phyloP scores from a whole-genome alignment of 2,888 invertebrate species.

The Panorpa germanica region DNA sequence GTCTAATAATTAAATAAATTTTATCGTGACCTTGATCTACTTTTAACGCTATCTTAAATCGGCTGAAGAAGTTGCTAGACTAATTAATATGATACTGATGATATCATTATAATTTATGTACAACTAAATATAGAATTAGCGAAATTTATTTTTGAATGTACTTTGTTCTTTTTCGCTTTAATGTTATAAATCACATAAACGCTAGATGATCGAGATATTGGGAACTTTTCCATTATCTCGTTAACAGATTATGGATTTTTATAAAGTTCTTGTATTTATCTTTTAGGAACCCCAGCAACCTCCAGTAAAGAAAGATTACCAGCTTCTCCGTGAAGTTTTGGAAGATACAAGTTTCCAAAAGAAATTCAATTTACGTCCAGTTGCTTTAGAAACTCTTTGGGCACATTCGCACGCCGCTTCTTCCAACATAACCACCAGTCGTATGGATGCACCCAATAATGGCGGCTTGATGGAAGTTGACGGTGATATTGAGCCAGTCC shows the following conservation, averaged over 20 bases:
- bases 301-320: conserved; percentile 51
- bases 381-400: conserved; percentile 46
- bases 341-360: conserved; percentile 73
- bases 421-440: conserved; percentile 27
- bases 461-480: conserved; percentile 33
- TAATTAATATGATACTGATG: too few relatives aligned
- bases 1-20: too few relatives aligned
- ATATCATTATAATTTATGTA: too few relatives aligned
- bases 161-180: too few relatives aligned
- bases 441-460: conserved; percentile 52
- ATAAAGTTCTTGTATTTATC: conserved; percentile 11
- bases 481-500: conserved; percentile 64
- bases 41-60: too few relatives aligned
- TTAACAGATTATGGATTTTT: conserved; percentile 14
- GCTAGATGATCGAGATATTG: conserved; percentile 14
- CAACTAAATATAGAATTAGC: too few relatives aligned
- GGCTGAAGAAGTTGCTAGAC: too few relatives aligned
- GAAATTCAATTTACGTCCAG: conserved; percentile 61
- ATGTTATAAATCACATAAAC: conserved; percentile 12
- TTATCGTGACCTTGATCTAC: too few relatives aligned
- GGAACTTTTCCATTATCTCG: conserved; percentile 12
- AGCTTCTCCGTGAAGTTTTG: conserved; percentile 58
- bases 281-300: conserved; percentile 15
- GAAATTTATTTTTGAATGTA: too few relatives aligned
- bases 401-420: too few relatives aligned